phyloP scores from a whole-genome alignment of 2,888 invertebrate species.

The Digitonthophagus gazella region DNA sequence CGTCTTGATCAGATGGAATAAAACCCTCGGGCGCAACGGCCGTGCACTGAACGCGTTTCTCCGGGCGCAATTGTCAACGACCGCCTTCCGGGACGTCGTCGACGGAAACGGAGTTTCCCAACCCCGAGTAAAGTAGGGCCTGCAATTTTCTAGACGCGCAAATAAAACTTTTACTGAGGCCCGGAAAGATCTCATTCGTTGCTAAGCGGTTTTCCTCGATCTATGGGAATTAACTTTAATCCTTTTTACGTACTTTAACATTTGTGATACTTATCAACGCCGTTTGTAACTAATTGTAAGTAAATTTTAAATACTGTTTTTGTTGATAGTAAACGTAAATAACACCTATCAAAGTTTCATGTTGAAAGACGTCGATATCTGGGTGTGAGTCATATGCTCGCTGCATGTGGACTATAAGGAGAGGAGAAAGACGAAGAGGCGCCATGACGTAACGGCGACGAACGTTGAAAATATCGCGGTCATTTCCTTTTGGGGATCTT shows the following conservation, averaged over 20 bases:
- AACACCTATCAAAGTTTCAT: background rate
- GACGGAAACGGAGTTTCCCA: background rate
- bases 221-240: background rate
- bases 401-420: slow-evolving; percentile 7
- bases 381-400: background rate
- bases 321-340: no score
- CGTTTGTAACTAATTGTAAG: background rate
- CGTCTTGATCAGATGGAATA: slow-evolving; percentile 24
- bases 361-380: background rate
- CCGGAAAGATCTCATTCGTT: background rate
- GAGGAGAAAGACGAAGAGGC: background rate
- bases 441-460: background rate
- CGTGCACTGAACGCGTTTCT: background rate
- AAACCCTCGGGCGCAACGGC: slow-evolving; percentile 1
- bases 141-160: background rate
- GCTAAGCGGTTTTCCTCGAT: background rate
- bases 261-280: background rate
- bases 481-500: background rate
- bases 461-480: background rate
- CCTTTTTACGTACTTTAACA: background rate
- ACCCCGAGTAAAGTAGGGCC: background rate
- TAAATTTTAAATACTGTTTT: background rate
- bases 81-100: background rate
- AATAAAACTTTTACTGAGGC: background rate
- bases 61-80: background rate